phyloP scores from a whole-genome alignment of 2,113 vertebrate genomes.

The Brachirus orientalis region DNA sequence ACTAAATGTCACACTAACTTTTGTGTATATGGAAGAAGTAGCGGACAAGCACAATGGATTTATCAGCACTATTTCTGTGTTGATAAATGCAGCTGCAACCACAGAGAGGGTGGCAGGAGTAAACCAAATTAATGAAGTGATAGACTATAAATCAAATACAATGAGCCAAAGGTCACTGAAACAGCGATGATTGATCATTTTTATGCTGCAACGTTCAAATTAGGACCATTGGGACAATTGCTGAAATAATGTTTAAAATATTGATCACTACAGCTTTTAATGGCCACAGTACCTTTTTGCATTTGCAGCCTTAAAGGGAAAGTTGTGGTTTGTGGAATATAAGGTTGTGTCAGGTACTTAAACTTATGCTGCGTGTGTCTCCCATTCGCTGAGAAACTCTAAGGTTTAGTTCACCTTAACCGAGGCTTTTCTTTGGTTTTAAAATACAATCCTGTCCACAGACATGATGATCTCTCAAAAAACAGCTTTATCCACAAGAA shows the following conservation, averaged over 20 bases:
- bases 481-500: too few species aligned
- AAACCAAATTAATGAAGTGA: not conserved
- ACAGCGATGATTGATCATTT: not conserved
- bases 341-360: too few species aligned
- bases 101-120: not conserved
- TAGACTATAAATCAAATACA: not conserved
- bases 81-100: not conserved
- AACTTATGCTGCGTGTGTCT: too few species aligned
- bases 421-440: too few species aligned
- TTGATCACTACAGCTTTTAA: not conserved
- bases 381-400: too few species aligned
- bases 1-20: too few species aligned
- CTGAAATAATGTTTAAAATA: not conserved
- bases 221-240: not conserved
- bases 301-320: not conserved
- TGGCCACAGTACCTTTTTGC: not conserved
- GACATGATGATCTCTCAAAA: too few species aligned
- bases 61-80: not conserved
- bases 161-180: not conserved
- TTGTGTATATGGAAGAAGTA: not conserved
- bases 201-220: not conserved
- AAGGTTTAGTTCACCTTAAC: too few species aligned
- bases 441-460: too few species aligned
- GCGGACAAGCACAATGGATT: not conserved
- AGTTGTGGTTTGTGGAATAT: too few species aligned